These are phyloP conservation scores for Homarus americanus DNA, from an alignment of 1,140 invertebrate genomes.

Conservation along the genomic window DNA sequence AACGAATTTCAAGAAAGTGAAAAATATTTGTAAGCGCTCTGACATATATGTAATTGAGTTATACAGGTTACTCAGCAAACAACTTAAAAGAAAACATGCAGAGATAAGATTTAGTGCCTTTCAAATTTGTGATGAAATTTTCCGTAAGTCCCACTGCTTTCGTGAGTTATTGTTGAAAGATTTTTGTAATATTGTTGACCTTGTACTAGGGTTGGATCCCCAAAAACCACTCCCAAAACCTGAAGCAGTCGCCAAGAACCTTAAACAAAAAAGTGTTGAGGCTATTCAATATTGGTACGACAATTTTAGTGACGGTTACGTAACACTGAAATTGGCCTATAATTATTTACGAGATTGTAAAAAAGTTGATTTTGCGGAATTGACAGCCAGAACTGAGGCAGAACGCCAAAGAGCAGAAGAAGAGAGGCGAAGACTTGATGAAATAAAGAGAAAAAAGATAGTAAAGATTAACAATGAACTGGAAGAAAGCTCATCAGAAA, in stretches of 20 bases:
- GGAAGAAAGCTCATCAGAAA: constrained; percentile 34
- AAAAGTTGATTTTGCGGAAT: constrained; percentile 70
- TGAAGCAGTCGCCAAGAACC: constrained; percentile 46
- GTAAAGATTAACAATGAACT: constrained; percentile 61
- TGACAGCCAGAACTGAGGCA: constrained; percentile 59
- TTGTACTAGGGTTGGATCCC: constrained; percentile 41
- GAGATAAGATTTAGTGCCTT: constrained; percentile 73
- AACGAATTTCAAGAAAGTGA: constrained; percentile 65
- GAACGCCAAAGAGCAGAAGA: constrained; percentile 63
- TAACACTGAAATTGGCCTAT: constrained; percentile 52
- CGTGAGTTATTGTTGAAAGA: constrained; percentile 65
- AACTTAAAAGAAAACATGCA: constrained; percentile 70
- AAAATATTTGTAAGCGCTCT: constrained; percentile 69
- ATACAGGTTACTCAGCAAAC: constrained; percentile 65
- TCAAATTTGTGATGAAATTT: constrained; percentile 73
- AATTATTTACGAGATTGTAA: constrained; percentile 67
- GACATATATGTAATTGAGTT: constrained; percentile 68
- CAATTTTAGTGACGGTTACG: constrained; percentile 58
- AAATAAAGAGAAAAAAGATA: constrained; percentile 64
- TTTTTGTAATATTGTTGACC: constrained; percentile 54
- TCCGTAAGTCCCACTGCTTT: constrained; percentile 71
- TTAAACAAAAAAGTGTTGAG: constrained; percentile 62
- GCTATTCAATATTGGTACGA: constrained; percentile 71
- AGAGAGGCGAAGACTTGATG: constrained; percentile 59
- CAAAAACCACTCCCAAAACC: constrained; percentile 68